Evolutionary conservation across 2,113 vertebrate genomes (phyloP).

Genomic region (Athene cunicularia): DNA sequence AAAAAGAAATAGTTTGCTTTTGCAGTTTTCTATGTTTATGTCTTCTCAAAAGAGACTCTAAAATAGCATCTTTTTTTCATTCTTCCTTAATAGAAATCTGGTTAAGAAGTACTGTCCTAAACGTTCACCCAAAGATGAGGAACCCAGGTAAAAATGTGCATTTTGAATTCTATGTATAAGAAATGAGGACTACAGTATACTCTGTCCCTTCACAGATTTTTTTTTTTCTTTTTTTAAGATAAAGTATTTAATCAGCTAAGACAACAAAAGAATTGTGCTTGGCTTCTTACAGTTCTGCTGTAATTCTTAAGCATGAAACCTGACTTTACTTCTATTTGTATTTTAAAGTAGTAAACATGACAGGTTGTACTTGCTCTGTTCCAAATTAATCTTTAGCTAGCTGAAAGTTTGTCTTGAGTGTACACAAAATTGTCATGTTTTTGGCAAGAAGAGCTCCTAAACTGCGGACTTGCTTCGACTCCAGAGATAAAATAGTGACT

Average conservation of each 20-base stretch:
- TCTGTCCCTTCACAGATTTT: background rate
- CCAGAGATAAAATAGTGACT: background rate
- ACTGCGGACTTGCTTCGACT: background rate
- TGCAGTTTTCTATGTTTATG: background rate
- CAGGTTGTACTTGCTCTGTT: background rate
- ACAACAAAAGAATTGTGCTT: background rate
- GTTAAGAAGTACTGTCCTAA: conserved; percentile 98
- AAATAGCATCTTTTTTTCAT: background rate
- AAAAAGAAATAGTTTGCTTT: background rate
- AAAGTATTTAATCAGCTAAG: background rate
- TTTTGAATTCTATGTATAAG: background rate
- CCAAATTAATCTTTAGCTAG: background rate
- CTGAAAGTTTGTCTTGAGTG: background rate
- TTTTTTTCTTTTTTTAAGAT: background rate
- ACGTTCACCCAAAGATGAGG: conserved; percentile 94
- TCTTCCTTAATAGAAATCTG: conserved; percentile 83
- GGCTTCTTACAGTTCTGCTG: background rate
- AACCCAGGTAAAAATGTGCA: conserved; percentile 86
- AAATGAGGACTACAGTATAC: background rate
- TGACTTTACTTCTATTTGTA: background rate
- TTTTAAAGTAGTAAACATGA: background rate
- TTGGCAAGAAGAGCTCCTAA: background rate
- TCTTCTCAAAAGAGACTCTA: background rate
- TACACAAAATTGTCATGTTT: background rate
- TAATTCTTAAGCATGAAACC: background rate